A percentile compares a stretch with the other conserved stretches of the same genome.
These are phyloP conservation scores for Mya arenaria DNA, from an alignment of 1,140 invertebrate species.

Conservation along the genomic window DNA sequence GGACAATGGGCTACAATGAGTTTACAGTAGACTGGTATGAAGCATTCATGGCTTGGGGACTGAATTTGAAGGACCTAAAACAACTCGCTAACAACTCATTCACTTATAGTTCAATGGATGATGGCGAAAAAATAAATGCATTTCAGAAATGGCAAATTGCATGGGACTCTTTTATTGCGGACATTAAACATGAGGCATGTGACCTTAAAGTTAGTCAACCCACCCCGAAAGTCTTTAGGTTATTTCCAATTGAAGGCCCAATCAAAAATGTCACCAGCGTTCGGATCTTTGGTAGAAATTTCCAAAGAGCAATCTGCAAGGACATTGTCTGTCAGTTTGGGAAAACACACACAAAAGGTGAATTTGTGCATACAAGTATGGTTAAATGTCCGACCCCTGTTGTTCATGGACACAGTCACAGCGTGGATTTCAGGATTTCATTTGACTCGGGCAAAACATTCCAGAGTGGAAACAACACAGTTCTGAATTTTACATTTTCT, in stretches of 20 bases:
- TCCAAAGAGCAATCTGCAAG: constrained; percentile 57
- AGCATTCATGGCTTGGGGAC: constrained; percentile 68
- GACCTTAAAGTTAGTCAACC: background rate
- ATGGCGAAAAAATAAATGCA: constrained; percentile 54
- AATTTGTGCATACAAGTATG: constrained; percentile 48
- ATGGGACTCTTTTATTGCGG: constrained; percentile 58
- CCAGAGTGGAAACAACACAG: too few relatives aligned
- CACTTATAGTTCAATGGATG: constrained; percentile 58
- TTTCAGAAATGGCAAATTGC: constrained; percentile 60
- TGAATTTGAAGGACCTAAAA: constrained; percentile 65
- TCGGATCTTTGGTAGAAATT: constrained; percentile 60
- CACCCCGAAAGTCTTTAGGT: constrained; percentile 1
- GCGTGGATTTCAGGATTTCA: constrained; percentile 4
- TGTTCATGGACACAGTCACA: too few relatives aligned
- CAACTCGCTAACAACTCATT: constrained; percentile 66
- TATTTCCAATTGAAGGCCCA: constrained; percentile 53
- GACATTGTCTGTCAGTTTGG: constrained; percentile 57
- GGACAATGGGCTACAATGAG: constrained; percentile 68
- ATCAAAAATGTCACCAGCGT: constrained; percentile 21
- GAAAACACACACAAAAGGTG: background rate
- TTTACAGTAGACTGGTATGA: constrained; percentile 72
- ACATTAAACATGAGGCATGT: constrained; percentile 60
- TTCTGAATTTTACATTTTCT: too few relatives aligned
- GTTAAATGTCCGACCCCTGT: constrained; percentile 27
- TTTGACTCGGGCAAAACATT: constrained; percentile 1